Evolutionary conservation across 2,797 vertebrate species (phyloP).

Genomic region (Manis pentadactyla): DNA sequence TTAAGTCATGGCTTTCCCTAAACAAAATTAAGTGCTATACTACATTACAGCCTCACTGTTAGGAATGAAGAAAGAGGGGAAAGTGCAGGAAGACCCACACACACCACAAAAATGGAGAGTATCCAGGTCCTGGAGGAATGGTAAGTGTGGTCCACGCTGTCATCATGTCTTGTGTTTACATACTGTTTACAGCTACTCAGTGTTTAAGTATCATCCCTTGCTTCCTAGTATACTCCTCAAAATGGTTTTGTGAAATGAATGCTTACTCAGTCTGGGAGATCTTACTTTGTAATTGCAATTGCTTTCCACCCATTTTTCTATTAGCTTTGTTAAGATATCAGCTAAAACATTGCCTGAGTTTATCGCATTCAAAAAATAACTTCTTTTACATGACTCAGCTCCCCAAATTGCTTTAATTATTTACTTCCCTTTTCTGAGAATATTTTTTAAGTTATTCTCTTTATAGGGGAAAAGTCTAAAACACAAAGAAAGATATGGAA

Average conservation of each 20-base stretch:
- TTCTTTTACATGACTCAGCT: neutral
- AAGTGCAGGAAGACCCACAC: constrained; percentile 91
- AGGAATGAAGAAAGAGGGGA: constrained; percentile 97
- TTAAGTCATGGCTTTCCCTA: constrained; percentile 82
- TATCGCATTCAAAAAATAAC: neutral
- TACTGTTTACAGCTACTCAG: fast-evolving
- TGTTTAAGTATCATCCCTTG: fast-evolving
- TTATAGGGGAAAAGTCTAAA: neutral
- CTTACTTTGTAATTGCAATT: neutral
- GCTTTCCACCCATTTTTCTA: neutral
- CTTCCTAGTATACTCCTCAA: neutral
- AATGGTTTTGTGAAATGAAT: neutral
- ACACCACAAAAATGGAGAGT: constrained; percentile 95
- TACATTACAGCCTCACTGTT: constrained; percentile 91
- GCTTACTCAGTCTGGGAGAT: neutral
- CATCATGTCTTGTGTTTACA: fast-evolving
- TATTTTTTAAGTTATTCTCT: constrained; percentile 10
- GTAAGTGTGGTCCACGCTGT: constrained; percentile 86
- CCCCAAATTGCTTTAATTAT: neutral
- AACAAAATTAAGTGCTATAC: constrained; percentile 89
- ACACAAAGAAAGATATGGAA: neutral
- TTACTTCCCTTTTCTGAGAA: neutral
- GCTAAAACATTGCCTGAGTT: neutral
- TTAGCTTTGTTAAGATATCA: neutral
- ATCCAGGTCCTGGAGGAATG: constrained; percentile 96